Evolutionary conservation across 2,113 vertebrate genomes (phyloP).

Genomic region (Anguilla japonica): DNA sequence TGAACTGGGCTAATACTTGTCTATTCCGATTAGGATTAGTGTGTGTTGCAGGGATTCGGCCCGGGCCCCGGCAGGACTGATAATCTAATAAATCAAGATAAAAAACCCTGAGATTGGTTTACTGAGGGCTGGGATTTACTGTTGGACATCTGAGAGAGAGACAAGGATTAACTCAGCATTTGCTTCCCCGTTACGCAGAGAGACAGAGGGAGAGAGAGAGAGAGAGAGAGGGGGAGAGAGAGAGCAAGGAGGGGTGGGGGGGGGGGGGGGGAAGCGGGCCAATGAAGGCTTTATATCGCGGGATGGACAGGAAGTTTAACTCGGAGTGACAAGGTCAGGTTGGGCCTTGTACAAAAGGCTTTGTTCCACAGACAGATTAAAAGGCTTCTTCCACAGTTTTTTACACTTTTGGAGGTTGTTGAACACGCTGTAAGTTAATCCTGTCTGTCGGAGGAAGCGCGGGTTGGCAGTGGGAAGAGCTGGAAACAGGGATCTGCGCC

Average conservation of each 20-base stretch:
- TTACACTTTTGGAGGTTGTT: slow-evolving; percentile 93
- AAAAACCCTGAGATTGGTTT: slow-evolving; percentile 87
- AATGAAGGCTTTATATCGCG: slow-evolving; percentile 71
- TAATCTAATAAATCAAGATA: slow-evolving; percentile 85
- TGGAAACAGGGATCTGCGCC: neutral
- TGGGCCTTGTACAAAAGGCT: slow-evolving; percentile 79
- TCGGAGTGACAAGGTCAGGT: slow-evolving; percentile 95
- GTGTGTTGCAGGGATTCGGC: slow-evolving; percentile 68
- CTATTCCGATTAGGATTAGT: slow-evolving; percentile 86
- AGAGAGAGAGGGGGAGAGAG: slow-evolving; percentile 46
- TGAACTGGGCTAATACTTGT: slow-evolving; percentile 81
- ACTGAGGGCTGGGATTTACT: slow-evolving; percentile 81
- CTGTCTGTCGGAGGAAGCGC: slow-evolving; percentile 67
- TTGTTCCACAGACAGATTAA: slow-evolving; percentile 95
- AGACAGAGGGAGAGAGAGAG: slow-evolving; percentile 55
- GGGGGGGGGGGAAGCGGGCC: slow-evolving; percentile 36
- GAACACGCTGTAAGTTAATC: slow-evolving; percentile 90
- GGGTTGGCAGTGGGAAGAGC: slow-evolving; percentile 32
- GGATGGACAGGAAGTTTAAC: slow-evolving; percentile 88
- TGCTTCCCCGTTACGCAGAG: slow-evolving; percentile 61
- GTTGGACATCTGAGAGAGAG: slow-evolving; percentile 70
- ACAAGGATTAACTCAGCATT: slow-evolving; percentile 82
- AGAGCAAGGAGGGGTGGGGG: slow-evolving; percentile 14
- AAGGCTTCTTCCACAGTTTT: slow-evolving; percentile 85
- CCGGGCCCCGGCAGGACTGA: slow-evolving; percentile 71